Base-by-base conservation (phyloP, 1,140 invertebrate species). In the Nephotettix cincticeps region DNA sequence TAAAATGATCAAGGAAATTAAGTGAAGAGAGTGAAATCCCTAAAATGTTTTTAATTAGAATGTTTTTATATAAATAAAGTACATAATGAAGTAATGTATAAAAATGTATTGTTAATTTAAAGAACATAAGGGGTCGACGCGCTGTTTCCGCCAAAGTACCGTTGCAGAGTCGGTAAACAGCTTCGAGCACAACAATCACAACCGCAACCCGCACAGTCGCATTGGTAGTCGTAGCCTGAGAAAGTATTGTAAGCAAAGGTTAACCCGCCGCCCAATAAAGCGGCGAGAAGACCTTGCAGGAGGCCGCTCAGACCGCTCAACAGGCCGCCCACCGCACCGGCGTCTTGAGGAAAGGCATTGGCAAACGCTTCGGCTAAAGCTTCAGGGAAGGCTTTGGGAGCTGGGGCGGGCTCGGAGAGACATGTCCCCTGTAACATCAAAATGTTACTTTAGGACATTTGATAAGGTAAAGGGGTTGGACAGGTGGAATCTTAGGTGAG, bases 151-250 rank as follows among this genome's bases (percentile, higher is more conserved):
- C 32, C 32, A 36, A 36, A 36, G 32, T 36, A 36, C 14, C 32
- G 32, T 4, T 36, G 4, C 14, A 36, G 32, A 36, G 32, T 36
- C 32, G 32, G 32, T 36, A 36, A 36, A 36, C 47, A 51, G 17
- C 19, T 51, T 23, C 21, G 3, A 6, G 47, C 47, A n/a, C 47
- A 51, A 51, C 47, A 51, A 6, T 51, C 47, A 23, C 47, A 51
- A n/a, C 47, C 21, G n/a, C 47, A 51, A 51, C 47, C 47, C 47
- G 47, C 47, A 23, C 47, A 51, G n/a, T 51, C 21, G n/a, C 47
- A n/a, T 19, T n/a, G 4, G 47, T 51, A 51, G 32, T 36, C 32
- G 14, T 36, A 36, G 32, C 32, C 32, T 36, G 32, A 6, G 32
- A 6, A 36, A 36, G 32, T 14, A 14, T 36, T 36, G 14, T 36